Conservation (phyloP, 2,113 vertebrate genomes). For the Cavia porcellus region DNA sequence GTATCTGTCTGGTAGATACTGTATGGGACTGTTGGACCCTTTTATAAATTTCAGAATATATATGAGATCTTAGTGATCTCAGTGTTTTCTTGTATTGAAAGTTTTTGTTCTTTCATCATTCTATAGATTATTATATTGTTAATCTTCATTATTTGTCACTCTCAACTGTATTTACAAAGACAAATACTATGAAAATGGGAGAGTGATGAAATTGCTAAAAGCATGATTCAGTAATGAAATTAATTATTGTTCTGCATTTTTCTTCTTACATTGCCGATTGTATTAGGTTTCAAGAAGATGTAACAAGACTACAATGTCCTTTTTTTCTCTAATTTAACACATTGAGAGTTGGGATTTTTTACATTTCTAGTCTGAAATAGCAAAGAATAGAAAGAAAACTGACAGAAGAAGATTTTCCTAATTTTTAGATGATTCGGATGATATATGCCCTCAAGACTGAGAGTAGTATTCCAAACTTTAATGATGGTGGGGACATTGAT, state of each 20-base stretch:
- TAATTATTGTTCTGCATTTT: background rate
- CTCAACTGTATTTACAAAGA: background rate
- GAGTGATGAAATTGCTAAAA: background rate
- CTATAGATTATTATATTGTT: constrained; percentile 12
- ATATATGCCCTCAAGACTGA: background rate
- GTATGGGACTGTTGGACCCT: background rate
- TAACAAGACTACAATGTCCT: background rate
- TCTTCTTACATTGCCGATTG: background rate
- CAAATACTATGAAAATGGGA: background rate
- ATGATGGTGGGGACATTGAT: background rate
- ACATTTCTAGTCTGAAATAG: background rate
- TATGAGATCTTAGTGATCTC: background rate
- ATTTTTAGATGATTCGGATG: background rate
- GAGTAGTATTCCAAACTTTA: background rate
- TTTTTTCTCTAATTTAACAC: background rate
- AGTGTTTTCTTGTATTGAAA: background rate
- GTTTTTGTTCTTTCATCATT: background rate
- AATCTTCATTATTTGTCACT: background rate
- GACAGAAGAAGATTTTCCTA: background rate
- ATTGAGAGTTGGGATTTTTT: constrained; percentile 34
- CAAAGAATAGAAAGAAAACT: background rate
- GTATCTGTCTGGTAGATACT: background rate
- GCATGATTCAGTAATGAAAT: background rate
- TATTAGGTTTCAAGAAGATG: background rate
- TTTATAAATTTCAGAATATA: background rate